Evolutionary conservation across 2,888 invertebrate species (phyloP).

Genomic region (Eristalinus aeneus): DNA sequence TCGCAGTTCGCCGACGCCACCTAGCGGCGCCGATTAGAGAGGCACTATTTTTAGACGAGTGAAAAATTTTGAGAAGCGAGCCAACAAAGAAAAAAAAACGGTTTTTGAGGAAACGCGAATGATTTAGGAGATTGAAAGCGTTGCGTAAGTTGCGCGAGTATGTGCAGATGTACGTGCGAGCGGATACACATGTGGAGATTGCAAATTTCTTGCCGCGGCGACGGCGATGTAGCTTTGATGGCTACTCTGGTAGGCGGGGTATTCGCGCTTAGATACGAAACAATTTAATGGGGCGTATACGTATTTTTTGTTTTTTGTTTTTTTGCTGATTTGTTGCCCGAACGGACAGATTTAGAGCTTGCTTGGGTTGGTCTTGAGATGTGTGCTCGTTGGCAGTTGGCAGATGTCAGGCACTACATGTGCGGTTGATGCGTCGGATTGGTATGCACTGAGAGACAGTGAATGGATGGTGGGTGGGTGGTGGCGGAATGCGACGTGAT

Average conservation of each 20-base stretch:
- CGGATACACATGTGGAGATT: conserved; percentile 1
- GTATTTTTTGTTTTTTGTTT: conserved; percentile 26
- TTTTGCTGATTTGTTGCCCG: background rate
- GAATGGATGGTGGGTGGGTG: background rate
- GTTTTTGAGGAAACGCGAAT: conserved; percentile 21
- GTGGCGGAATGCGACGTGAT: background rate
- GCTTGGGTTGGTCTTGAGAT: background rate
- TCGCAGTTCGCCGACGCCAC: background rate
- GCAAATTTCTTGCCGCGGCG: background rate
- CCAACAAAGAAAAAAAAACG: background rate
- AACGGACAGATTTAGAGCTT: background rate
- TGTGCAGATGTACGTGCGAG: background rate
- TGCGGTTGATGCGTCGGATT: background rate
- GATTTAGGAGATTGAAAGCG: conserved; percentile 30
- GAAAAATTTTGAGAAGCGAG: background rate
- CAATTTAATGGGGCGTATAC: conserved; percentile 58
- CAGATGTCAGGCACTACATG: background rate
- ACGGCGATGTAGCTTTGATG: background rate
- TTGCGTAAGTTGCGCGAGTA: conserved; percentile 58
- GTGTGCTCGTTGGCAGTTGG: background rate
- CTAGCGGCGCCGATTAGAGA: conserved; percentile 23
- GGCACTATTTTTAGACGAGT: conserved; percentile 50
- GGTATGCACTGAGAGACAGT: background rate
- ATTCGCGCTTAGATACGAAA: conserved; percentile 7
- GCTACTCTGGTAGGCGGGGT: conserved; percentile 43